A percentile compares a stretch with the other conserved stretches of the same genome.
phyloP scores from a whole-genome alignment of 2,113 vertebrate species.

The Abramis brama region DNA sequence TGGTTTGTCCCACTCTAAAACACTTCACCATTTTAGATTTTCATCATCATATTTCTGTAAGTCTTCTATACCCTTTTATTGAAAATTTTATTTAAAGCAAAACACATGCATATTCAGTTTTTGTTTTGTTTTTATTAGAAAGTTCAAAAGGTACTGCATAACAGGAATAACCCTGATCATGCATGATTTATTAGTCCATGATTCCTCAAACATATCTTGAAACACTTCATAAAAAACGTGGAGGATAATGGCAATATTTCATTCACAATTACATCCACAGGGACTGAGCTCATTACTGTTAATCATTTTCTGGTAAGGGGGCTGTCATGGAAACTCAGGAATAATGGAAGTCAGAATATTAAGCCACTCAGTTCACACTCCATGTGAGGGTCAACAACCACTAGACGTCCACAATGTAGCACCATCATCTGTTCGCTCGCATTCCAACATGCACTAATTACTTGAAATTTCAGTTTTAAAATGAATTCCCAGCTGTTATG shows the following conservation, averaged over 20 bases:
- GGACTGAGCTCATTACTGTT: constrained; percentile 26
- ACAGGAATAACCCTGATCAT: constrained; percentile 19
- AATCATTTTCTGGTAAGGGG: constrained; percentile 1
- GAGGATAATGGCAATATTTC: constrained; percentile 15
- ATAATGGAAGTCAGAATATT: constrained; percentile 25
- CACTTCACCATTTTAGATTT: neutral
- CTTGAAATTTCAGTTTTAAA: constrained; percentile 1
- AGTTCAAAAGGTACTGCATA: constrained; percentile 27
- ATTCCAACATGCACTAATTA: constrained; percentile 12
- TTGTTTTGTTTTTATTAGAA: neutral
- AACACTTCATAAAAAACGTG: constrained; percentile 6
- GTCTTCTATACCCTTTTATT: neutral
- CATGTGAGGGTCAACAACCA: constrained; percentile 18
- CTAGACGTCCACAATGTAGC: neutral
- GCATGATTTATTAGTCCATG: neutral
- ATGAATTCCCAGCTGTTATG: constrained; percentile 27
- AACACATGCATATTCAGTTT: neutral
- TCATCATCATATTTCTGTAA: neutral
- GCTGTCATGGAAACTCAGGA: constrained; percentile 27
- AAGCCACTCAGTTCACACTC: constrained; percentile 23
- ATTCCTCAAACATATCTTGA: constrained; percentile 23
- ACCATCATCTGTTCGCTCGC: neutral
- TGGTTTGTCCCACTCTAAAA: no score
- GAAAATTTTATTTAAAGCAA: neutral
- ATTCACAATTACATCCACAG: constrained; percentile 15